Evolutionary conservation across 2,888 invertebrate species (phyloP).

Genomic region (Acleris sparsana): DNA sequence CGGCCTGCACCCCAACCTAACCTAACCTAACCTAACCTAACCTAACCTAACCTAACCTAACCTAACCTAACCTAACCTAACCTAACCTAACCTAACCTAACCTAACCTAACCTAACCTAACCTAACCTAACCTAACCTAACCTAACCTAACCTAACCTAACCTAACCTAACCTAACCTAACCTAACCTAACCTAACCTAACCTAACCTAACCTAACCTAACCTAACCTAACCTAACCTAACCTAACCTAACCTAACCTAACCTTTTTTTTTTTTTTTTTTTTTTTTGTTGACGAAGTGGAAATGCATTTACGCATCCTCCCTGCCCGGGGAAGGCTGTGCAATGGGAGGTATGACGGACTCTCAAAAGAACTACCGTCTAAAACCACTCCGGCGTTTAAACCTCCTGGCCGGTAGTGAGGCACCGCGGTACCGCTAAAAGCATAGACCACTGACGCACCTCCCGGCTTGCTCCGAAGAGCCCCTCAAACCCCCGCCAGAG

Average conservation of each 20-base stretch:
- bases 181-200: slow-evolving; percentile 30
- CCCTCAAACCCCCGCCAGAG: too few species aligned
- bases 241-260: slow-evolving; percentile 25
- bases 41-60: slow-evolving; percentile 32
- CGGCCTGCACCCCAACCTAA: too few species aligned
- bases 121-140: slow-evolving; percentile 31
- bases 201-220: slow-evolving; percentile 27
- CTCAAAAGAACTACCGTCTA: too few species aligned
- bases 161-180: slow-evolving; percentile 30
- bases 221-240: slow-evolving; percentile 25
- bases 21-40: slow-evolving; percentile 34
- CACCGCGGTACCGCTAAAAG: too few species aligned
- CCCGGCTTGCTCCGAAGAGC: too few species aligned
- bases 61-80: slow-evolving; percentile 28
- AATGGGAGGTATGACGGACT: too few species aligned
- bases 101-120: slow-evolving; percentile 31
- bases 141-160: slow-evolving; percentile 29
- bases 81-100: slow-evolving; percentile 29
- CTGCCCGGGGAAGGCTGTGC: too few species aligned
- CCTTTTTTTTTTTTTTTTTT: slow-evolving; percentile 16
- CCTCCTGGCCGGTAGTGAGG: too few species aligned
- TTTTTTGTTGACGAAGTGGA: too few species aligned
- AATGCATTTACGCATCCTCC: too few species aligned
- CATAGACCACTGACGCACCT: too few species aligned
- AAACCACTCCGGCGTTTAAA: too few species aligned